Percentiles rank a stretch among this genome's conserved stretches.
Conservation (phyloP, 2,113 vertebrate species). For the Toxotes chatareus region DNA sequence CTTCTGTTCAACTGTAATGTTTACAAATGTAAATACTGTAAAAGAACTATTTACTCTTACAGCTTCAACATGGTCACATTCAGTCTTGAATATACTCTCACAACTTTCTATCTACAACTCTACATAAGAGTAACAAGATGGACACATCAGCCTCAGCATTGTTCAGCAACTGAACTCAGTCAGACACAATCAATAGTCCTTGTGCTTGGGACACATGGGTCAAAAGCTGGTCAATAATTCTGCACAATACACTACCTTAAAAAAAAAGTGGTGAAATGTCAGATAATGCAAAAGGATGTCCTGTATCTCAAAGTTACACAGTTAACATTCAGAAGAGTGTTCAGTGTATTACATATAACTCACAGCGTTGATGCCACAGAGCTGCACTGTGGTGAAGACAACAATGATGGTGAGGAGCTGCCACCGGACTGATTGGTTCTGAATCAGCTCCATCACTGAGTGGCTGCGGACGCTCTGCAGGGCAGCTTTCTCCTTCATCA, state of each 20-base stretch:
- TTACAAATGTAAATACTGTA: background rate
- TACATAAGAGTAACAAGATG: background rate
- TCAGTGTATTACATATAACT: slow-evolving; percentile 45
- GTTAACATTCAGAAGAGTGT: background rate
- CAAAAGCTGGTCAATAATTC: background rate
- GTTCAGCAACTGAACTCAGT: background rate
- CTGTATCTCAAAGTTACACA: background rate
- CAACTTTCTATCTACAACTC: background rate
- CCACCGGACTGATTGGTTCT: slow-evolving; percentile 76
- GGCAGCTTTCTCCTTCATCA: slow-evolving; percentile 83
- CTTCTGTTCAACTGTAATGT: background rate
- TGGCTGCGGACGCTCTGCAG: slow-evolving; percentile 71
- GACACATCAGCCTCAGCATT: background rate
- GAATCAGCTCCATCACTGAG: slow-evolving; percentile 80
- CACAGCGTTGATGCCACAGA: slow-evolving; percentile 88
- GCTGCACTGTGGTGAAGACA: slow-evolving; percentile 80
- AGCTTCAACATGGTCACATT: background rate
- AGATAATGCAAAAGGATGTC: background rate
- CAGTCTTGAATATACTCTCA: no score
- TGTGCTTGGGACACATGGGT: background rate
- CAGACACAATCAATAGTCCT: background rate
- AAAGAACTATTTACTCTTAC: background rate
- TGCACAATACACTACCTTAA: background rate
- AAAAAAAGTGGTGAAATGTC: background rate
- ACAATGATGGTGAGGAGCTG: slow-evolving; percentile 82